Evolutionary conservation across 2,888 invertebrate species (phyloP).

Genomic region (Patella caerulea): DNA sequence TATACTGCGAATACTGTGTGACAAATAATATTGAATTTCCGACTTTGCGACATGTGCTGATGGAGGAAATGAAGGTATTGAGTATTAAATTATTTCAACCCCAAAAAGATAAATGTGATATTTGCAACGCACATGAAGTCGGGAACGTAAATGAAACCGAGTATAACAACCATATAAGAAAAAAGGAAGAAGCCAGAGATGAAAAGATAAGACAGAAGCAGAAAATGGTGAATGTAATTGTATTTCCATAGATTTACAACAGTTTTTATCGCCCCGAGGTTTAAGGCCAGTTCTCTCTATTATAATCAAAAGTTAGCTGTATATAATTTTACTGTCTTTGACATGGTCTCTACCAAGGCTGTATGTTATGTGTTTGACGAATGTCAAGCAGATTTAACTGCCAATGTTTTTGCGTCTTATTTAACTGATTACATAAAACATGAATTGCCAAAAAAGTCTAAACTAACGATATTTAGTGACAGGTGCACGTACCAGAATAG

Average conservation of each 20-base stretch:
- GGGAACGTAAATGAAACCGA: neutral
- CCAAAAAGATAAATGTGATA: no score
- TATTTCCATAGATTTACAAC: neutral
- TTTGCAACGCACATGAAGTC: neutral
- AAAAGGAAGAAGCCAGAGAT: neutral
- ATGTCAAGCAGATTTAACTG: neutral
- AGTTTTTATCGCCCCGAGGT: no score
- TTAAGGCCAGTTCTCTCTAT: neutral
- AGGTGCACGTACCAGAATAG: no score
- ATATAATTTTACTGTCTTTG: neutral
- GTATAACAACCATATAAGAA: neutral
- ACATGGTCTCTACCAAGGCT: neutral
- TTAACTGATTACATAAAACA: neutral
- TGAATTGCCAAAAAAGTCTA: neutral
- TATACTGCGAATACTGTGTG: no score
- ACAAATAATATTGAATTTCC: neutral
- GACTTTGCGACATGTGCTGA: neutral
- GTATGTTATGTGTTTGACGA: neutral
- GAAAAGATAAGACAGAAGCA: neutral
- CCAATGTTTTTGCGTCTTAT: neutral
- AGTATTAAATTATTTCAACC: neutral
- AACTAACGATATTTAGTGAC: neutral
- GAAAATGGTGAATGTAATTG: neutral
- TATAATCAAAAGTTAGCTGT: neutral
- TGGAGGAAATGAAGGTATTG: neutral